Percentiles rank a stretch among this genome's conserved stretches.
These are phyloP conservation scores for Sebastes reedi DNA, from an alignment of 2,797 vertebrate species.

Conservation along the genomic window DNA sequence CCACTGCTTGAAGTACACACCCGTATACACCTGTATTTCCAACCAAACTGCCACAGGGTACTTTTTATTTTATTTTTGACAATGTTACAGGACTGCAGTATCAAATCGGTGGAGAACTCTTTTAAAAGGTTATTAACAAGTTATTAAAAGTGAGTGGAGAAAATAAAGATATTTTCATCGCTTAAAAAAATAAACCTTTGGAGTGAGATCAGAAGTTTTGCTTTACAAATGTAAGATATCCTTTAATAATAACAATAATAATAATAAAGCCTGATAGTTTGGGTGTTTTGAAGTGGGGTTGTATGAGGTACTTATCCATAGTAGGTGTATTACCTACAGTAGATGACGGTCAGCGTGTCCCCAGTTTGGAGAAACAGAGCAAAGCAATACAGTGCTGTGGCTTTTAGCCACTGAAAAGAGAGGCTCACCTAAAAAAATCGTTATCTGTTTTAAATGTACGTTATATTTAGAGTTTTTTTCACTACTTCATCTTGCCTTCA, in stretches of 20 bases:
- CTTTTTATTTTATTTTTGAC: not conserved
- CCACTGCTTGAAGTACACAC: not conserved
- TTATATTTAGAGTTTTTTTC: no score
- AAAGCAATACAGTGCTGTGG: no score
- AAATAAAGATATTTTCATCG: not conserved
- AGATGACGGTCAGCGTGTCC: no score
- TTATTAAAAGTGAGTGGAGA: not conserved
- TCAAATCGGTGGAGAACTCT: not conserved
- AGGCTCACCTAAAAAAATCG: no score
- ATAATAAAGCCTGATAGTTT: no score
- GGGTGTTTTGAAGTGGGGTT: no score
- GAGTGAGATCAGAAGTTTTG: not conserved
- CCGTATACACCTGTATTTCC: not conserved
- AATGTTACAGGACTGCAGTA: not conserved
- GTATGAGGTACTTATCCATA: no score
- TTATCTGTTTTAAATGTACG: no score
- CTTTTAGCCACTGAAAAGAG: no score
- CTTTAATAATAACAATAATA: not conserved
- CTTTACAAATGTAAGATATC: not conserved
- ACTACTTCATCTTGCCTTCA: no score
- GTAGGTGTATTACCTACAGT: no score
- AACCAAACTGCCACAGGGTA: not conserved
- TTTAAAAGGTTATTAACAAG: not conserved
- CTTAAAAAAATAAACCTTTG: not conserved
- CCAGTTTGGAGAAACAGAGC: no score